Conservation (phyloP, 2,888 invertebrate species). For the Acanthococcus lagerstroemiae region DNA sequence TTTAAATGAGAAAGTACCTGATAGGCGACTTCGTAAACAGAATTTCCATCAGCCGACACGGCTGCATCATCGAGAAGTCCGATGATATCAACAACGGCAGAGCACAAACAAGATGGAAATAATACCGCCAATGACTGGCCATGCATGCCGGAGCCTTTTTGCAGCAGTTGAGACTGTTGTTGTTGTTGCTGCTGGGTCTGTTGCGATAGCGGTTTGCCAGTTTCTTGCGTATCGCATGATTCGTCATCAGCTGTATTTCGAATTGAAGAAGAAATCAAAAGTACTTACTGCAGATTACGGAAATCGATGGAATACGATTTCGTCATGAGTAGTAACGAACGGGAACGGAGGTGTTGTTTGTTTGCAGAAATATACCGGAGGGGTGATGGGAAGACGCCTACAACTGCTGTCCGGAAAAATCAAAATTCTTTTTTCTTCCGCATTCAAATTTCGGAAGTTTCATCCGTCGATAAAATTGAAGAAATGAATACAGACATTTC, state of each 20-base stretch:
- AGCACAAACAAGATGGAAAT: conserved; percentile 93
- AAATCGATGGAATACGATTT: too few species aligned
- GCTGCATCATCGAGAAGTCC: conserved; percentile 91
- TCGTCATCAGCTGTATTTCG: conserved; percentile 17
- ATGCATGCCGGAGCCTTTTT: conserved; percentile 20
- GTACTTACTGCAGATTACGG: too few species aligned
- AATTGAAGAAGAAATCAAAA: too few species aligned
- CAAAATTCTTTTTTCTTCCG: too few species aligned
- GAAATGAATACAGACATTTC: too few species aligned
- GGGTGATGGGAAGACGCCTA: too few species aligned
- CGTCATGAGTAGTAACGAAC: too few species aligned
- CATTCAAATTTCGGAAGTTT: too few species aligned
- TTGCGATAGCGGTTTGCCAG: not conserved
- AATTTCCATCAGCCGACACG: conserved; percentile 83
- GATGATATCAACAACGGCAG: conserved; percentile 90
- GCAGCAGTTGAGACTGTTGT: conserved; percentile 5
- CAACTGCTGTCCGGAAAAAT: too few species aligned
- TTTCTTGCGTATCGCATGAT: conserved; percentile 19
- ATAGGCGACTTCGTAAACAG: conserved; percentile 95
- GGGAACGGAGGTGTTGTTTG: too few species aligned
- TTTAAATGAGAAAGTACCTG: conserved; percentile 51
- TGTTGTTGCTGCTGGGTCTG: conserved; percentile 7
- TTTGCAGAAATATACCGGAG: too few species aligned
- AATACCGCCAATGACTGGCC: conserved; percentile 80
- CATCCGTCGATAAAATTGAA: too few species aligned